These are phyloP conservation scores for Rotaria macrura DNA, from an alignment of 2,888 invertebrate genomes.

Conservation along the genomic window DNA sequence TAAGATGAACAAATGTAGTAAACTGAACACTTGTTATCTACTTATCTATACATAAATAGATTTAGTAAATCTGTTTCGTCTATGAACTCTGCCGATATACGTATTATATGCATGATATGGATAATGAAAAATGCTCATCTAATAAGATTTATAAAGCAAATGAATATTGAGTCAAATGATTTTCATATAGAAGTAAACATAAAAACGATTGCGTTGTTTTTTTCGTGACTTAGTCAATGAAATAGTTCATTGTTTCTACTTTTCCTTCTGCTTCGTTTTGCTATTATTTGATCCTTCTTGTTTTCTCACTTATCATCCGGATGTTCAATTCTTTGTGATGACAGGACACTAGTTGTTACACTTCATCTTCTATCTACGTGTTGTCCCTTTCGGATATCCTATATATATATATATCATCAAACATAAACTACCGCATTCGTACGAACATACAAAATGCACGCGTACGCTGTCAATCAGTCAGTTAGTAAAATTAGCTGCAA, in stretches of 20 bases:
- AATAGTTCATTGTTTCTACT: background rate
- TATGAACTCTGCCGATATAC: background rate
- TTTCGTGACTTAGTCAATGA: background rate
- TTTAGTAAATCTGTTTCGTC: background rate
- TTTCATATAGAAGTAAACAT: background rate
- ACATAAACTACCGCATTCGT: background rate
- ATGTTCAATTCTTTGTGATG: background rate
- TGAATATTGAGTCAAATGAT: background rate
- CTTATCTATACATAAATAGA: background rate
- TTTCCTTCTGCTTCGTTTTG: too few species aligned
- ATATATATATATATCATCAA: background rate
- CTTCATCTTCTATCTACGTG: background rate
- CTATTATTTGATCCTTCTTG: background rate
- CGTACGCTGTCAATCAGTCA: background rate
- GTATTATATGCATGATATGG: background rate
- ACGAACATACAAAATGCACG: background rate
- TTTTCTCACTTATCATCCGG: background rate
- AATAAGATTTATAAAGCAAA: background rate
- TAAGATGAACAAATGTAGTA: background rate
- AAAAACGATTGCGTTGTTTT: background rate
- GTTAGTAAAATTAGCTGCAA: background rate
- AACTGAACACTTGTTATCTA: background rate
- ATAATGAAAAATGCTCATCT: background rate
- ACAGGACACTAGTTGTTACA: background rate
- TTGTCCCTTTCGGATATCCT: conserved; percentile 7